phyloP scores from a whole-genome alignment of 2,113 vertebrate species.

The Lutjanus erythropterus region DNA sequence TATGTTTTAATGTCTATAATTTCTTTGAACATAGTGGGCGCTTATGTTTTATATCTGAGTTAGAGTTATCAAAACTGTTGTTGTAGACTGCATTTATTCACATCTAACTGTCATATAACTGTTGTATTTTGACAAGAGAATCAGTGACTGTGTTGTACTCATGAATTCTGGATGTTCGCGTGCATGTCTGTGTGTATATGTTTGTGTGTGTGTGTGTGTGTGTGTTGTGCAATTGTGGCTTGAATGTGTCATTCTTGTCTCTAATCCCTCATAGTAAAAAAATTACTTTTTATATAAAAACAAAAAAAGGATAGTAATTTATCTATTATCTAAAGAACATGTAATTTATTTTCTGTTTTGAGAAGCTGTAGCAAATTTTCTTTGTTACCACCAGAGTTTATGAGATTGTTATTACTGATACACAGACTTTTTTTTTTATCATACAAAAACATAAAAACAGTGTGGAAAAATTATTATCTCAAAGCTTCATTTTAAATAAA shows the following conservation, averaged over 20 bases:
- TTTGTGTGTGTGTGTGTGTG: slow-evolving; percentile 19
- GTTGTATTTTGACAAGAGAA: slow-evolving; percentile 50
- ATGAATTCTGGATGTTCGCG: slow-evolving; percentile 29
- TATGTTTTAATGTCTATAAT: slow-evolving; percentile 81
- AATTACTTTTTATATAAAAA: slow-evolving; percentile 77
- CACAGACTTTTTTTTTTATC: slow-evolving; percentile 56
- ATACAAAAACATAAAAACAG: slow-evolving; percentile 58
- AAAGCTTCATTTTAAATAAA: slow-evolving; percentile 77
- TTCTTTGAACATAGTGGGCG: slow-evolving; percentile 63
- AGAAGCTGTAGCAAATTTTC: slow-evolving; percentile 70
- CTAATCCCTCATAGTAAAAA: slow-evolving; percentile 70
- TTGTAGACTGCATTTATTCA: slow-evolving; percentile 71
- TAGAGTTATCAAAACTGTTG: slow-evolving; percentile 58
- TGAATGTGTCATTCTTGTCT: slow-evolving; percentile 62
- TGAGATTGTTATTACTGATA: slow-evolving; percentile 70
- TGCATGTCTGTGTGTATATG: slow-evolving; percentile 27
- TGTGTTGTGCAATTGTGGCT: slow-evolving; percentile 38
- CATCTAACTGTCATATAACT: slow-evolving; percentile 65
- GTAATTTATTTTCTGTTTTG: slow-evolving; percentile 86
- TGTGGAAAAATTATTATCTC: slow-evolving; percentile 62
- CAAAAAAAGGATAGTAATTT: slow-evolving; percentile 82
- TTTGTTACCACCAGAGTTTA: slow-evolving; percentile 76
- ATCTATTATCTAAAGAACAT: slow-evolving; percentile 82
- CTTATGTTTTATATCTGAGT: slow-evolving; percentile 65
- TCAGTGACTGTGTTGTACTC: slow-evolving; percentile 15